phyloP scores from a whole-genome alignment of 2,888 invertebrate genomes.

The Yponomeuta sedellus region DNA sequence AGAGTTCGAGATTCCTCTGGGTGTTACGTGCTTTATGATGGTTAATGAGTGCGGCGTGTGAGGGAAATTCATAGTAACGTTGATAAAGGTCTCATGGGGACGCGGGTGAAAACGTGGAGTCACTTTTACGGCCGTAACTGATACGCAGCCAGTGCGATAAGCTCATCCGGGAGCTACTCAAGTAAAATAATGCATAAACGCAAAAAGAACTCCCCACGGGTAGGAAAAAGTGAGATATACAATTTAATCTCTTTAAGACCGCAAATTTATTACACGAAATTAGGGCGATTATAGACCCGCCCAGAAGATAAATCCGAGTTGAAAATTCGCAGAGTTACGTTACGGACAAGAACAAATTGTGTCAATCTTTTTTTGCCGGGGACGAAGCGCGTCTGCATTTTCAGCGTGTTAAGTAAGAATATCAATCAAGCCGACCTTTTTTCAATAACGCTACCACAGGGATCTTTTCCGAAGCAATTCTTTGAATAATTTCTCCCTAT shows the following conservation, averaged over 20 bases:
- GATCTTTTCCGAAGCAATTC: constrained; percentile 55
- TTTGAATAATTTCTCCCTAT: constrained; percentile 61
- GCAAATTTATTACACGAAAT: constrained; percentile 32
- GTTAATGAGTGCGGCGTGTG: neutral
- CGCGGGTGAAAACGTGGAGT: neutral
- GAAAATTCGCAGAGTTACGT: constrained; percentile 63
- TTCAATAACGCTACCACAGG: constrained; percentile 67
- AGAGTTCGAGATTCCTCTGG: neutral
- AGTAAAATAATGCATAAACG: neutral
- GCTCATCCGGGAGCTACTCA: neutral
- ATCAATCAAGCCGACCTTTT: constrained; percentile 73
- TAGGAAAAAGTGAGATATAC: neutral
- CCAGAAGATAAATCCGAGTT: constrained; percentile 64
- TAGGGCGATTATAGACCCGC: constrained; percentile 53
- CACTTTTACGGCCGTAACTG: neutral
- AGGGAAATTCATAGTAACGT: neutral
- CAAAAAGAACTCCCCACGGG: neutral
- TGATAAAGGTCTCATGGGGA: neutral
- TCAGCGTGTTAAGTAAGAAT: constrained; percentile 70
- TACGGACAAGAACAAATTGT: constrained; percentile 73
- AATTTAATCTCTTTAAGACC: constrained; percentile 6
- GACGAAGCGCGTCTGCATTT: constrained; percentile 58
- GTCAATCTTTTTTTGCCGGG: constrained; percentile 70
- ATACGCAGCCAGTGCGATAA: neutral
- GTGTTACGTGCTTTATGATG: neutral